Evolutionary conservation across 2,797 vertebrate species (phyloP).

Genomic region (Hyperoplus lanceolatus): DNA sequence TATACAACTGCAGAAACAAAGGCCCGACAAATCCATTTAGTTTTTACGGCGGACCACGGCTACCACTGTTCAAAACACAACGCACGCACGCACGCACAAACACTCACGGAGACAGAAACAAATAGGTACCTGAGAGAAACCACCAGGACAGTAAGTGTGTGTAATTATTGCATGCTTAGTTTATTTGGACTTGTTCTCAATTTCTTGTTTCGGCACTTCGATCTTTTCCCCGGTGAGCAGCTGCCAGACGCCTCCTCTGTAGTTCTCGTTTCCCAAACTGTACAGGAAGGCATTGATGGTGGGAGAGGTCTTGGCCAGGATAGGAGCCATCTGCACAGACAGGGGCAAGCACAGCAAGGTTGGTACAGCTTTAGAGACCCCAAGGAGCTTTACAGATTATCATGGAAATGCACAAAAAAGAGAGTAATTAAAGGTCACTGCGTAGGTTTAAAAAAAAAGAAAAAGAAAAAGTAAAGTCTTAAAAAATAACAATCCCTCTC

Average conservation of each 20-base stretch:
- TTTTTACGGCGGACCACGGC: neutral
- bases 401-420: neutral
- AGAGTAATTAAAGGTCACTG: neutral
- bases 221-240: constrained; percentile 92
- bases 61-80: constrained; percentile 37
- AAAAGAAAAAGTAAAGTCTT: too few species aligned
- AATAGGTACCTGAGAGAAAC: constrained; percentile 71
- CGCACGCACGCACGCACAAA: constrained; percentile 41
- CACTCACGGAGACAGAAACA: constrained; percentile 56
- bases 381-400: neutral
- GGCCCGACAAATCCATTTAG: constrained; percentile 1
- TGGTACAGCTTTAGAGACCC: neutral
- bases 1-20: constrained; percentile 19
- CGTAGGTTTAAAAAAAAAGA: too few species aligned
- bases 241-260: constrained; percentile 93
- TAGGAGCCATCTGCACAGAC: constrained; percentile 90
- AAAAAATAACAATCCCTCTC: too few species aligned
- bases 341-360: neutral
- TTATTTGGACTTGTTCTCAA: constrained; percentile 93
- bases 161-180: constrained; percentile 67
- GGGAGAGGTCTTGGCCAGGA: constrained; percentile 93
- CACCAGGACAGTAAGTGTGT: constrained; percentile 68
- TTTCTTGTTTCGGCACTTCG: constrained; percentile 81
- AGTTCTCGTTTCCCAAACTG: constrained; percentile 92
- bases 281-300: constrained; percentile 92